A percentile compares a stretch with the other conserved stretches of the same genome.
Conservation (phyloP, 2,888 invertebrate genomes). For the Melieria omissa region DNA sequence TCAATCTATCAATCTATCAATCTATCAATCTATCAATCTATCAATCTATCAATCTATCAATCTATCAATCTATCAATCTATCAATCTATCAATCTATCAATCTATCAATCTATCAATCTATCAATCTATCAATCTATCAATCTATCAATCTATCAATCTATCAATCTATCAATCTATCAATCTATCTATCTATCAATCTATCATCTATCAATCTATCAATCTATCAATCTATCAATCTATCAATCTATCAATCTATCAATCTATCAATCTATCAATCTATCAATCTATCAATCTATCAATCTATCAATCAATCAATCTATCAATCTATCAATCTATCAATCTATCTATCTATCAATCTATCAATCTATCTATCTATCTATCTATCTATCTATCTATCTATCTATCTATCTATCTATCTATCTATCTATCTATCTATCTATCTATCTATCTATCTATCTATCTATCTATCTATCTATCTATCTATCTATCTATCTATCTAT, state of each 20-base stretch:
- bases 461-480: not conserved
- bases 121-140: not conserved
- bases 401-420: not conserved
- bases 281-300: constrained; percentile 1
- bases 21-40: not conserved
- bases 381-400: not conserved
- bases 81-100: not conserved
- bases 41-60: not conserved
- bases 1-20: not conserved
- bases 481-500: not conserved
- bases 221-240: constrained; percentile 1
- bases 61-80: not conserved
- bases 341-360: not conserved
- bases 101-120: not conserved
- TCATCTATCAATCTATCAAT: constrained; percentile 1
- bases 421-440: not conserved
- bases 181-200: no score
- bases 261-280: constrained; percentile 1
- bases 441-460: not conserved
- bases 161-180: not conserved
- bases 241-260: constrained; percentile 1
- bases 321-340: constrained; percentile 1
- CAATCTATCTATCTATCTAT: not conserved
- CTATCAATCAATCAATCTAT: not conserved
- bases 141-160: not conserved